These are phyloP conservation scores for Allacma fusca DNA, from an alignment of 2,888 invertebrate species.

Conservation along the genomic window DNA sequence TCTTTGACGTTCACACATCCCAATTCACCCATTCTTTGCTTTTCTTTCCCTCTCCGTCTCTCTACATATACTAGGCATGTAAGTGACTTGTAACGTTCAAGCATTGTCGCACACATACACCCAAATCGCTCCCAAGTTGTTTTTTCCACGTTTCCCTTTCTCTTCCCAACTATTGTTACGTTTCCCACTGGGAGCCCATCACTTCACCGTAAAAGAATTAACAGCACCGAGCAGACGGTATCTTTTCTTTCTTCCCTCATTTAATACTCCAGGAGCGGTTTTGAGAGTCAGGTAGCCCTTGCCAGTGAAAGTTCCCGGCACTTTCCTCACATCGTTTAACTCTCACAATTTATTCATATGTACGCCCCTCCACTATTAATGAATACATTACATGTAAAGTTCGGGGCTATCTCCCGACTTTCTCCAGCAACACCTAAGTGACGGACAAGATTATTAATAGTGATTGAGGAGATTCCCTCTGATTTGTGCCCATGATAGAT, in stretches of 20 bases:
- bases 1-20: conserved; percentile 18
- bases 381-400: too few species aligned
- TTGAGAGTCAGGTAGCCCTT: too few species aligned
- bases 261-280: too few species aligned
- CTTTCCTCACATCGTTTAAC: too few species aligned
- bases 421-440: too few species aligned
- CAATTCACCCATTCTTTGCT: conserved; percentile 7
- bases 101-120: background rate
- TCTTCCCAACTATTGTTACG: background rate
- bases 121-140: conserved; percentile 12
- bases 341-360: too few species aligned
- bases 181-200: background rate
- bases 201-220: background rate
- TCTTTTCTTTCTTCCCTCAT: too few species aligned
- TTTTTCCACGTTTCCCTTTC: background rate
- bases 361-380: too few species aligned
- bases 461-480: background rate
- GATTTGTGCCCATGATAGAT: conserved; percentile 10
- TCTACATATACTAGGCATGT: background rate
- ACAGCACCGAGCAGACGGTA: background rate
- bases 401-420: too few species aligned
- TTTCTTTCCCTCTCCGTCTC: background rate
- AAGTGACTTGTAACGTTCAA: conserved; percentile 1
- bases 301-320: too few species aligned
- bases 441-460: background rate